phyloP scores from a whole-genome alignment of 2,888 invertebrate genomes.

The Leptinotarsa haldemani region DNA sequence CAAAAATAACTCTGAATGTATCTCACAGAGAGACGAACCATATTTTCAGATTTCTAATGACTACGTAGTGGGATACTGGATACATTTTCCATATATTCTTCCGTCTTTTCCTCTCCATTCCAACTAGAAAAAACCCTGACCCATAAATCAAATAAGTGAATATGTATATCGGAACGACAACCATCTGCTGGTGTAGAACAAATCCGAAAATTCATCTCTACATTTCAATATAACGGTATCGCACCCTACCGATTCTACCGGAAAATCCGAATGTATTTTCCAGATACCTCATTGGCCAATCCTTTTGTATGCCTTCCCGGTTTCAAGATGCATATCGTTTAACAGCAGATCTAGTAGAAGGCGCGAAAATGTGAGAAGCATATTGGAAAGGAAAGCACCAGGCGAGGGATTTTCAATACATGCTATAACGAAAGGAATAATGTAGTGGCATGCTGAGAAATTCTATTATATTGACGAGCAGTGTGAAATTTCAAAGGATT shows the following conservation, averaged over 20 bases:
- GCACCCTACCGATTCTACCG: not conserved
- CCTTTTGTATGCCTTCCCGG: slow-evolving; percentile 12
- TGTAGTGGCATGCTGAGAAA: not conserved
- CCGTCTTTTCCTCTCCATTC: too few species aligned
- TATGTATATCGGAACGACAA: not conserved
- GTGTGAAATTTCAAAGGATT: not conserved
- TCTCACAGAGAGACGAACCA: too few species aligned
- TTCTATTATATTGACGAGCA: not conserved
- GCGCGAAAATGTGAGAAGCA: not conserved
- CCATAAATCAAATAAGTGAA: not conserved
- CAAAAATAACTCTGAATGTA: too few species aligned
- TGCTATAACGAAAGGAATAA: not conserved
- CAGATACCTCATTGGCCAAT: slow-evolving; percentile 19
- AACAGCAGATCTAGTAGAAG: not conserved
- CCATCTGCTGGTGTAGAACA: not conserved
- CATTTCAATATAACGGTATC: not conserved
- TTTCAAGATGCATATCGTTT: slow-evolving; percentile 26
- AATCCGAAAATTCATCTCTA: slow-evolving; percentile 10
- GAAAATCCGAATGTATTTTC: slow-evolving; percentile 2
- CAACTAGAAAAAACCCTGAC: not conserved
- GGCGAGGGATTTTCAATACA: not conserved
- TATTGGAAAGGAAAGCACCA: not conserved
- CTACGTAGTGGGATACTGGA: too few species aligned
- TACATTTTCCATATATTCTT: too few species aligned
- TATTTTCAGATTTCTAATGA: too few species aligned